Base-by-base conservation (phyloP, 1,140 invertebrate species). In the Myzus persicae region DNA sequence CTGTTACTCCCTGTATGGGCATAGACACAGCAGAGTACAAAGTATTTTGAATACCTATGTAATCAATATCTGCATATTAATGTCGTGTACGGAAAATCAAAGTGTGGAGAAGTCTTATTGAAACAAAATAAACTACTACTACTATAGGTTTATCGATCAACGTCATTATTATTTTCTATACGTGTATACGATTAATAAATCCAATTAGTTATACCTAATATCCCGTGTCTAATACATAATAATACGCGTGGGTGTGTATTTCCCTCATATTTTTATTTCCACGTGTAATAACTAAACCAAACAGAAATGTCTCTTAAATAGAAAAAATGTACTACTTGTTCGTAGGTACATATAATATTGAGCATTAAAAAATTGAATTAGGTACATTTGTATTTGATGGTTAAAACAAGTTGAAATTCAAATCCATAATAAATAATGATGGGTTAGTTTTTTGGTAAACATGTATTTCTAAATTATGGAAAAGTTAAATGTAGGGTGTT, bases 131-230 rank as follows among this genome's bases (percentile, higher is more conserved):
- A 85, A 85, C 11, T 26, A 26, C 84, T 4, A 82, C 36, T 38
- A 38, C 22, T 82, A 82, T 36, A 38, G 36, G 26, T 87, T 38
- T 36, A 54, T 89, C 36, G n/a, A 38, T 51, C 22, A 89, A 38
- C 7, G 8, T 14, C 22, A 36, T 54, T 2, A 38, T 38, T 14
- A 51, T 87, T n/a, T 20, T 44, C 26, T 44, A 44, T 84, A 42
- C 9, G 22, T 8, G 82, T 42, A n/a, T 6, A 87, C 44, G 14
- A 48, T 87, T 87, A 87, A 87, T 46, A 87, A 87, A 87, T 87
- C 85, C 42, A 87, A 87, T 87, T 87, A 46, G 85, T 87, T n/a
- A 36, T 87, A 87, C 26, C 14, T 38, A 82, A 22, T 46, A n/a
- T n/a, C n/a, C 42, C 31, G n/a, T n/a, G 44, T 46, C 42, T 46